Conservation (phyloP, 2,113 vertebrate genomes). For the Misgurnus mizolepis region DNA sequence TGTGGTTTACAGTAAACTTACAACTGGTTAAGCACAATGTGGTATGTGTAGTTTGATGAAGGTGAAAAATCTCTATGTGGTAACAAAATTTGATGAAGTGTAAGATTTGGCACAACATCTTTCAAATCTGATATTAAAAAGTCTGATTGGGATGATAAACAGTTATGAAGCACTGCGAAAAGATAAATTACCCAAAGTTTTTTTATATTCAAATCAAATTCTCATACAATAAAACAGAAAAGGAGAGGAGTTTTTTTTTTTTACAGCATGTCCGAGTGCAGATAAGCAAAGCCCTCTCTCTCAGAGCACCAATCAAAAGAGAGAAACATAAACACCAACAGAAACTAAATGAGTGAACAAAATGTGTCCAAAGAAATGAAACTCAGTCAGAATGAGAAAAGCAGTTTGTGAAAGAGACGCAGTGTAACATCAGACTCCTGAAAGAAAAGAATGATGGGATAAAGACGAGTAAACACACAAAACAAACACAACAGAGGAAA, state of each 20-base stretch:
- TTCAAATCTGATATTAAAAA: too few relatives aligned
- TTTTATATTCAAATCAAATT: not conserved
- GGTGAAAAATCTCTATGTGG: too few relatives aligned
- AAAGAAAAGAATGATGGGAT: constrained; percentile 6
- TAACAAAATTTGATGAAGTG: too few relatives aligned
- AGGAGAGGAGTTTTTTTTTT: not conserved
- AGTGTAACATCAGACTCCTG: not conserved
- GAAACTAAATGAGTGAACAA: not conserved
- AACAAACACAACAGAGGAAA: not conserved
- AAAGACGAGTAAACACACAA: not conserved
- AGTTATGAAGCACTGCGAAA: too few relatives aligned
- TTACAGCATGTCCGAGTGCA: not conserved
- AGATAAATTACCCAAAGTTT: too few relatives aligned
- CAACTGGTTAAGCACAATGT: too few relatives aligned
- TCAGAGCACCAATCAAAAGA: constrained; percentile 22
- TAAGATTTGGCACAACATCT: too few relatives aligned
- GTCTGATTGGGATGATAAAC: too few relatives aligned
- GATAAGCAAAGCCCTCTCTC: not conserved
- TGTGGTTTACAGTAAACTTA: too few relatives aligned
- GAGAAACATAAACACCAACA: not conserved
- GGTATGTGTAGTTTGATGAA: too few relatives aligned
- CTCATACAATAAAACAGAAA: not conserved
- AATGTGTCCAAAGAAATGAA: not conserved
- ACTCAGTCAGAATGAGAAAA: not conserved
- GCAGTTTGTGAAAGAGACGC: not conserved